Percentiles rank a stretch among this genome's conserved stretches.
Evolutionary conservation across 2,113 vertebrate species (phyloP).

Genomic region (Sylvia atricapilla): DNA sequence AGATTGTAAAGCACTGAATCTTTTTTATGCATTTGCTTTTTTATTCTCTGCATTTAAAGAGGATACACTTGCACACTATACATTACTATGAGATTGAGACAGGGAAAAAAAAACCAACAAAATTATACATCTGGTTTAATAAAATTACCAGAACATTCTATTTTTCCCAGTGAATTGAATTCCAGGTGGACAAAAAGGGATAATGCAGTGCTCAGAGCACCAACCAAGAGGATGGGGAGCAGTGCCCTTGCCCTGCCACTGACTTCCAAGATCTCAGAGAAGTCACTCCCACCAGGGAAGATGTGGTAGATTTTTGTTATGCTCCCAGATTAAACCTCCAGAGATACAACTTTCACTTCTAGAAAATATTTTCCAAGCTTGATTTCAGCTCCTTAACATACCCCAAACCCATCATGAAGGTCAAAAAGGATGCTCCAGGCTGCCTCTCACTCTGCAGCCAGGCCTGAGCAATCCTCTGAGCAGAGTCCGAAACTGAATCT

Average conservation of each 20-base stretch:
- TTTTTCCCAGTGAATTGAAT: not conserved
- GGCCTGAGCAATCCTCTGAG: accelerated
- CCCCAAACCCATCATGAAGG: not conserved
- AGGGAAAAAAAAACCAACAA: not conserved
- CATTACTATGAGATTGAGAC: not conserved
- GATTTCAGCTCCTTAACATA: not conserved
- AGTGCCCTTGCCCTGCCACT: not conserved
- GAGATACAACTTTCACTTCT: not conserved
- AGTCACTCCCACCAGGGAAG: not conserved
- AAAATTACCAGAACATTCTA: not conserved
- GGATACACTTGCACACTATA: not conserved
- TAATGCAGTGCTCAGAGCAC: not conserved
- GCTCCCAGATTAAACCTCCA: not conserved
- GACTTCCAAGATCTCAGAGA: not conserved
- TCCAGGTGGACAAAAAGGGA: not conserved
- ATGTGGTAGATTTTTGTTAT: not conserved
- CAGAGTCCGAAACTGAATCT: not conserved
- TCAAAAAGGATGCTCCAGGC: not conserved
- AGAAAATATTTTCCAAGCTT: not conserved
- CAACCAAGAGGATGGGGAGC: not conserved
- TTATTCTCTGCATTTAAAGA: not conserved
- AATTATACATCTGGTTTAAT: not conserved
- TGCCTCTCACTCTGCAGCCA: not conserved
- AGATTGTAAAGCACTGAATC: not conserved
- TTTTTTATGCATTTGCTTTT: not conserved